phyloP scores from a whole-genome alignment of 2,888 invertebrate genomes.

The Pelosia muscerda region DNA sequence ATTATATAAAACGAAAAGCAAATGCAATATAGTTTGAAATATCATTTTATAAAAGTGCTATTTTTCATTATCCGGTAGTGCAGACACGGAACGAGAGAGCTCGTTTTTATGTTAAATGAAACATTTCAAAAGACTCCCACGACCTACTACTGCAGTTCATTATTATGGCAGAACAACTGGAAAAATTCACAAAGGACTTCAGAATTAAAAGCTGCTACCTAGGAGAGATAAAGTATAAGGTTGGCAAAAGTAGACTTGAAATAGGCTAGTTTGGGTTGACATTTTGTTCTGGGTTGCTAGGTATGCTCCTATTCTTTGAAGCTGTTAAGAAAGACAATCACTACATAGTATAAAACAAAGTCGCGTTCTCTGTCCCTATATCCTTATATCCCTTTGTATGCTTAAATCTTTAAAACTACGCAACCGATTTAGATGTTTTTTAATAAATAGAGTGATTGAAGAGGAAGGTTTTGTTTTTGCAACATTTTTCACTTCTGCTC shows the following conservation, averaged over 20 bases:
- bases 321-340: too few relatives aligned
- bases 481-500: too few relatives aligned
- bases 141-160: slow-evolving; percentile 65
- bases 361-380: too few relatives aligned
- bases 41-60: slow-evolving; percentile 42
- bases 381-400: too few relatives aligned
- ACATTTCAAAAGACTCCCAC: slow-evolving; percentile 63
- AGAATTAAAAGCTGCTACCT: slow-evolving; percentile 60
- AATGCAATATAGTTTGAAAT: slow-evolving; percentile 36
- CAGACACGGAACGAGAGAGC: slow-evolving; percentile 50
- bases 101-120: slow-evolving; percentile 56
- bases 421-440: too few relatives aligned
- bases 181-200: slow-evolving; percentile 62
- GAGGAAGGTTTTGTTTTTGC: too few relatives aligned
- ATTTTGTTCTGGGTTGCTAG: neutral
- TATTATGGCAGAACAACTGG: slow-evolving; percentile 65
- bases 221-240: slow-evolving; percentile 19
- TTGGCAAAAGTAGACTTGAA: neutral
- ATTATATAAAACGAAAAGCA: slow-evolving; percentile 23
- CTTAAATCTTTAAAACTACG: too few relatives aligned
- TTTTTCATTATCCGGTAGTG: slow-evolving; percentile 58
- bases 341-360: too few relatives aligned
- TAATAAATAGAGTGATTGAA: too few relatives aligned
- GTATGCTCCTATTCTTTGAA: too few relatives aligned
- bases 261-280: neutral